These are phyloP conservation scores for Calliopsis andreniformis DNA, from an alignment of 1,140 invertebrate genomes.

Conservation along the genomic window DNA sequence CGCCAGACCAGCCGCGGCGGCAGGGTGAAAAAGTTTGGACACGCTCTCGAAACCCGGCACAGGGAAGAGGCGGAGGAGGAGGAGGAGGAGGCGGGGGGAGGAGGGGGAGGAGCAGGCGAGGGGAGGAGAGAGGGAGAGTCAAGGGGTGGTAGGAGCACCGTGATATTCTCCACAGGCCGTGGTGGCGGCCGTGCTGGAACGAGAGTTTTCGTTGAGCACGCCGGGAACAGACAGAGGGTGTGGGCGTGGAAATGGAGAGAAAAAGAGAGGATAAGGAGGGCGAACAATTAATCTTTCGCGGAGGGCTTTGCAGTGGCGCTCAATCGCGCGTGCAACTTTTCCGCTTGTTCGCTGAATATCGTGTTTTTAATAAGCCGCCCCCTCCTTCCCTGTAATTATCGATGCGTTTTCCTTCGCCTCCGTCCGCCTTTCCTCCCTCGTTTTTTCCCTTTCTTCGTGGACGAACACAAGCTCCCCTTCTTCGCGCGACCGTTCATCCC, in stretches of 20 bases:
- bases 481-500: conserved; percentile 34
- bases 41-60: conserved; percentile 53
- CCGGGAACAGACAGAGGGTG: conserved; percentile 26
- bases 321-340: conserved; percentile 42
- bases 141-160: conserved; percentile 18
- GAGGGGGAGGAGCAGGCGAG: too few species aligned
- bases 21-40: conserved; percentile 62
- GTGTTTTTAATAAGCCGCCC: conserved; percentile 35
- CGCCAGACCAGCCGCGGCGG: conserved; percentile 23
- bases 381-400: conserved; percentile 32
- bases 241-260: conserved; percentile 38
- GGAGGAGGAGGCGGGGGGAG: too few species aligned
- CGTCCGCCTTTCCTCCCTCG: not conserved
- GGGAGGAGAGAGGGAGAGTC: too few species aligned
- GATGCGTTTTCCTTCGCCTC: not conserved
- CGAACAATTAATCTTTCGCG: conserved; percentile 59
- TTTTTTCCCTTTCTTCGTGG: not conserved
- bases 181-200: conserved; percentile 5
- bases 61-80: too few species aligned
- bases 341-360: conserved; percentile 12
- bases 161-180: conserved; percentile 48
- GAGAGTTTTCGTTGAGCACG: conserved; percentile 56
- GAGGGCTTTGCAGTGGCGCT: conserved; percentile 45
- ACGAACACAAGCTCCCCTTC: conserved; percentile 1
- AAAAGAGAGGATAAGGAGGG: conserved; percentile 51